Base-by-base conservation (phyloP, 2,113 vertebrate species). In the Chaetorhynchus papuensis region DNA sequence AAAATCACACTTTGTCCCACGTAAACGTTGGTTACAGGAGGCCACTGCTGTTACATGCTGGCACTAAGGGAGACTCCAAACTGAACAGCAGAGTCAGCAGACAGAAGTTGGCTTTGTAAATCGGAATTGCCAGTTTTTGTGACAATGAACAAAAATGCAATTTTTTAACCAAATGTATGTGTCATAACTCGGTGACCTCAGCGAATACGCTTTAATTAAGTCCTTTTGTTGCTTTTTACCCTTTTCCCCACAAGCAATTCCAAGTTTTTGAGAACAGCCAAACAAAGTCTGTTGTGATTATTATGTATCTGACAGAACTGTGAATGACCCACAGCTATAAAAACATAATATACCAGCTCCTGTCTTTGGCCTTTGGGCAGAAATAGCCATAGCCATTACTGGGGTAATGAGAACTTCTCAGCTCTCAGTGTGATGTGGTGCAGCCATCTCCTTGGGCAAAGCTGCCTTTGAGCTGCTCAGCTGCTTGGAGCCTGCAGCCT, bases 121-220 rank as follows among this genome's bases (percentile, higher is more conserved):
- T 94, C 13, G 59, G 66, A 92, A 70, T 87, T 81, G 92, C 89
- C 16, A 76, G 50, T n/a, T 93, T 96, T 94, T 96, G 92, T 8
- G n/a, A 94, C 95, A 87, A 89, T 49, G 95, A 96, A 94, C 87
- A 94, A 85, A 94, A 94, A 96, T 94, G 85, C 86, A 93, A 94
- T 87, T 94, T 94, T 97, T 95, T 42, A 96, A 95, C 95, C 83
- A 87, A 91, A 91, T 52, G 52, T 89, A 91, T 96, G 79, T 81
- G 97, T 96, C 94, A 65, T 97, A 95, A 93, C 90, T 87, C 30
- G 9, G 94, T 91, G 94, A 96, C 96, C 96, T 96, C 95, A 85
- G 91, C 66, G 69, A 90, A 80, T 89, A 22, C 1, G 0, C 44
- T 93, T 91, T 96, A 97, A 96, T 97, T 96, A 95, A 95, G 78